Base-by-base conservation (phyloP, 2,797 vertebrate genomes). In the Fistularia tabacaria region DNA sequence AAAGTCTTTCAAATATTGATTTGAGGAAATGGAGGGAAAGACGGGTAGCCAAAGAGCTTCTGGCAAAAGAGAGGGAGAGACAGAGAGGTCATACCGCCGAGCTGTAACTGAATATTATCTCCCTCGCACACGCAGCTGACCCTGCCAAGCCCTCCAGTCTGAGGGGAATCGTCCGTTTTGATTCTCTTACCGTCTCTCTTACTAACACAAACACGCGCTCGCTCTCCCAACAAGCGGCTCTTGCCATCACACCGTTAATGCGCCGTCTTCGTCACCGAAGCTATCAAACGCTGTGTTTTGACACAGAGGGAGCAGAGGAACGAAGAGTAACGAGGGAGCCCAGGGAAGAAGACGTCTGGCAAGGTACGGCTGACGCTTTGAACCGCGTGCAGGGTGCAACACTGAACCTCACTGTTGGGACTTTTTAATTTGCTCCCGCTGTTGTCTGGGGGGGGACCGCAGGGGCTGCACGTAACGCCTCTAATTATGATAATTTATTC, bases 401-500 rank as follows among this genome's bases (percentile, higher is more conserved):
- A n/a, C 52, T 85, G 82, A 62, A 81, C 84, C 80, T 74, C 67
- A 73, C 78, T 67, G 71, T 36, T 62, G 72, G 71, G 82, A 77
- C 69, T 78, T 82, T 83, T 77, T 79, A 70, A 81, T 87, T 81
- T 76, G 65, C 66, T 75, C 76, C 61, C 51, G 76, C 69, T 62
- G 62, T 69, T 74, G 73, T 69, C 55, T 25, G 25, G 5, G 25
- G 70, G 54, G 51, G 68, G 73, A 64, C 66, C 76, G 59, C 64
- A 14, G 64, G 64, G 79, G 73, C 75, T 57, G 37, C 65, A 74
- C 73, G 69, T 9, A 67, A 56, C 78, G 77, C 52, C 57, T 80
- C 62, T 78, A 81, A 83, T 83, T 78, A 83, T 69, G 66, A 64
- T 79, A 80, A 78, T 62, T 76, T 73, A 80, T 69, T 73, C 71